Evolutionary conservation across 30 jellyfish, hydroid and myxozoan species (phyloP).

Genomic region (Pseudorhiza aurosa): DNA sequence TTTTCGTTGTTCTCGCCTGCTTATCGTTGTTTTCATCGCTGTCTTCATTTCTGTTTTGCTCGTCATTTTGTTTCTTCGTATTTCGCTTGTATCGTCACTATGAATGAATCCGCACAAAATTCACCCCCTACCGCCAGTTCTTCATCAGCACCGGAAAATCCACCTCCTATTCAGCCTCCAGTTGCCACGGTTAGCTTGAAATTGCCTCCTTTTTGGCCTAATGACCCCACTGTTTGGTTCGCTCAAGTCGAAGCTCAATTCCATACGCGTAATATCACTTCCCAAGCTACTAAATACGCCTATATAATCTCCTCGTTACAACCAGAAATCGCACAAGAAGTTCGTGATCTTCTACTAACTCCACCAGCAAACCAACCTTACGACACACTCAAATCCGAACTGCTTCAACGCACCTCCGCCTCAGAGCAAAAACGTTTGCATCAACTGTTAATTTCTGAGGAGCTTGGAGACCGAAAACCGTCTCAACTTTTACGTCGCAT

Average conservation of each 20-base stretch:
- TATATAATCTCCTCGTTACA: slow-evolving; percentile 7
- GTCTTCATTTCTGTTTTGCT: too few species aligned
- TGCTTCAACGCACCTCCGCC: neutral
- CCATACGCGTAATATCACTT: slow-evolving; percentile 12
- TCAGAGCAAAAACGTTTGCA: too few species aligned
- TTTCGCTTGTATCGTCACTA: too few species aligned
- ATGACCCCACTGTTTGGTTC: slow-evolving; percentile 29
- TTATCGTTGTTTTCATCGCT: too few species aligned
- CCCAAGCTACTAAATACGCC: neutral
- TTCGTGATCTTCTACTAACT: slow-evolving; percentile 1
- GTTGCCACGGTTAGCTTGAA: slow-evolving; percentile 5
- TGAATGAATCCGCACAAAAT: too few species aligned
- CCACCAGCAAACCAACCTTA: slow-evolving; percentile 7
- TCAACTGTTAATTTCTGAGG: slow-evolving; percentile 19
- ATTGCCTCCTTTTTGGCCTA: slow-evolving; percentile 49
- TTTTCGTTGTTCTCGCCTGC: too few species aligned
- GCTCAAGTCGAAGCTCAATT: slow-evolving; percentile 37
- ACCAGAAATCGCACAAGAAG: slow-evolving; percentile 32
- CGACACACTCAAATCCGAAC: slow-evolving; percentile 2
- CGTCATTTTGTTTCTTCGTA: too few species aligned
- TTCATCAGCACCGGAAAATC: too few species aligned
- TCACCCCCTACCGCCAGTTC: too few species aligned
- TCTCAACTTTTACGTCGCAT: too few species aligned
- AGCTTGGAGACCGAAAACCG: slow-evolving; percentile 37
- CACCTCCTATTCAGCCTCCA: too few species aligned